Percentiles rank a stretch among this genome's conserved stretches.
phyloP scores from a whole-genome alignment of 2,113 vertebrate genomes.

The Dicentrarchus labrax region DNA sequence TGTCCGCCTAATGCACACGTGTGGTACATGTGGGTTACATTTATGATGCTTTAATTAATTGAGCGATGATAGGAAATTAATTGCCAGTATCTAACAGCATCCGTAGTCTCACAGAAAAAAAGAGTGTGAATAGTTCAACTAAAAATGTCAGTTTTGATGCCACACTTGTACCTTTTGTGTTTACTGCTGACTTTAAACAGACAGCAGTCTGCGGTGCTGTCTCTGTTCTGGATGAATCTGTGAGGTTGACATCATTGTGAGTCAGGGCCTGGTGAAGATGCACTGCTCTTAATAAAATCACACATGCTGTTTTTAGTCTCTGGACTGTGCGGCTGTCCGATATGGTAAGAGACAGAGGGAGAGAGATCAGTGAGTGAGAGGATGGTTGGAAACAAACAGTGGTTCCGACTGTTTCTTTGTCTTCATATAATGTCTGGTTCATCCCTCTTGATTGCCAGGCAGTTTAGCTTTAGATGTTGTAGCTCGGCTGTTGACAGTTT shows the following conservation, averaged over 20 bases:
- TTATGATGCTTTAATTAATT: neutral
- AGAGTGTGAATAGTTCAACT: neutral
- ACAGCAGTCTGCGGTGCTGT: neutral
- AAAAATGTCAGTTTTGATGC: no score
- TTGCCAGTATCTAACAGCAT: neutral
- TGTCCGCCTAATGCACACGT: neutral
- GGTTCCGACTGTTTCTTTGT: neutral
- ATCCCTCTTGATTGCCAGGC: neutral
- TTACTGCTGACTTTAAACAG: neutral
- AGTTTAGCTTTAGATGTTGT: neutral
- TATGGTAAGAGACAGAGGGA: neutral
- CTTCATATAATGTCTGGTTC: neutral
- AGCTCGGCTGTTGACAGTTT: neutral
- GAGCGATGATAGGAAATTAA: neutral
- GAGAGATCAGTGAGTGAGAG: neutral
- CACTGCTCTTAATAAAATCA: conserved; percentile 51
- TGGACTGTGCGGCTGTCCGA: conserved; percentile 20
- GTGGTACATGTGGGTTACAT: neutral
- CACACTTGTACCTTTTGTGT: neutral
- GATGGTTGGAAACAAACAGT: neutral
- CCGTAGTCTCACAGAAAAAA: neutral
- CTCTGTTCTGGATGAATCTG: conserved; percentile 1
- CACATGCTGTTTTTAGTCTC: conserved; percentile 18
- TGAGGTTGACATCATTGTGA: conserved; percentile 21
- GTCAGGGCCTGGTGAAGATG: conserved; percentile 40